Evolutionary conservation across 2,797 vertebrate species (phyloP).

Genomic region (Notolabrus celidotus): DNA sequence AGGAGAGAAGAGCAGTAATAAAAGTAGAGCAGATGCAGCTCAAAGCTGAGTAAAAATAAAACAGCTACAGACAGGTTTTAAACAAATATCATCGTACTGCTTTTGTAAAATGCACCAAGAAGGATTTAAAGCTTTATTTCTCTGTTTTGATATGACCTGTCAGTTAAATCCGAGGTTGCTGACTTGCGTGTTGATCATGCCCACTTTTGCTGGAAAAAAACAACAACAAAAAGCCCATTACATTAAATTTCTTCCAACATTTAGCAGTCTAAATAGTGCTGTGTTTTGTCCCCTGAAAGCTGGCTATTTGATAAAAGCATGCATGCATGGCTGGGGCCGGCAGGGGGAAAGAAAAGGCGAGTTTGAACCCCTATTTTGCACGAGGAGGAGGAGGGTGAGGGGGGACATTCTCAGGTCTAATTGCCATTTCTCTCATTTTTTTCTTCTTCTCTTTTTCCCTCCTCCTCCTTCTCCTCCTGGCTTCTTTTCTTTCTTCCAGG

Average conservation of each 20-base stretch:
- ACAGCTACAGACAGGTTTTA: neutral
- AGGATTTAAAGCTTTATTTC: slow-evolving; percentile 31
- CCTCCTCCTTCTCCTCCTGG: slow-evolving; percentile 28
- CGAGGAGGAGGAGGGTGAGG: slow-evolving; percentile 62
- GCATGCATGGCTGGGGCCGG: slow-evolving; percentile 80
- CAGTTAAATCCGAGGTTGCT: slow-evolving; percentile 31
- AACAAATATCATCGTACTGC: slow-evolving; percentile 1
- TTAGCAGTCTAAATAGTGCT: slow-evolving; percentile 73
- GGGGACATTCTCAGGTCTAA: slow-evolving; percentile 82
- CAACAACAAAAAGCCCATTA: slow-evolving; percentile 10
- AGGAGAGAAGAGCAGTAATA: neutral
- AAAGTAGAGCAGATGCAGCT: neutral
- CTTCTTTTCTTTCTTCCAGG: slow-evolving; percentile 85
- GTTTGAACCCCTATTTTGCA: slow-evolving; percentile 80
- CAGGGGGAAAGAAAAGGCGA: slow-evolving; percentile 78
- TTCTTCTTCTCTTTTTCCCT: slow-evolving; percentile 43
- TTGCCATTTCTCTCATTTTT: slow-evolving; percentile 79
- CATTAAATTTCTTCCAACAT: slow-evolving; percentile 66
- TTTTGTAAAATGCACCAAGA: neutral
- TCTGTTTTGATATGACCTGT: slow-evolving; percentile 12
- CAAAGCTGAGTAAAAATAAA: slow-evolving; percentile 1
- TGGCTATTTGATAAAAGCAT: slow-evolving; percentile 79
- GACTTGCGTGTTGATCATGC: slow-evolving; percentile 31
- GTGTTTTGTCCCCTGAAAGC: slow-evolving; percentile 78
- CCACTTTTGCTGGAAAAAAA: slow-evolving; percentile 31